phyloP scores from a whole-genome alignment of 2,888 invertebrate genomes.

The Erpobdella octoculata region DNA sequence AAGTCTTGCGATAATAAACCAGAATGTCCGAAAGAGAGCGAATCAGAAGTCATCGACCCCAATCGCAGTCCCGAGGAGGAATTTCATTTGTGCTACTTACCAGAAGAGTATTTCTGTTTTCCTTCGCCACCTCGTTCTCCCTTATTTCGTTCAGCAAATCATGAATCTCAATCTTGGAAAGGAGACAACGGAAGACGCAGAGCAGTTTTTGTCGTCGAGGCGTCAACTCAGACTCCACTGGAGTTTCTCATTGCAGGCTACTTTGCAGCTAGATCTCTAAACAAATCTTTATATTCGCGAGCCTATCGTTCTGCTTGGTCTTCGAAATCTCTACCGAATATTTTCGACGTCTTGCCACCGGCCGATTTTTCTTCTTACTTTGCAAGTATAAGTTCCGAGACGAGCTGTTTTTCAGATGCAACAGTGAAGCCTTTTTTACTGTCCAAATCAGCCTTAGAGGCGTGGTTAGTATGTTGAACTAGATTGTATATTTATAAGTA shows the following conservation, averaged over 20 bases:
- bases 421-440: too few species aligned
- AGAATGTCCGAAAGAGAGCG: background rate
- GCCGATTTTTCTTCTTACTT: background rate
- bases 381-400: too few species aligned
- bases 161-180: background rate
- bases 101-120: constrained; percentile 17
- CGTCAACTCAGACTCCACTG: constrained; percentile 7
- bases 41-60: background rate
- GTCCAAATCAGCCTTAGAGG: too few species aligned
- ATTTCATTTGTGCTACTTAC: constrained; percentile 23
- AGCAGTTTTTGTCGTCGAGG: background rate
- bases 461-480: too few species aligned
- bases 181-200: background rate
- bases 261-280: background rate
- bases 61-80: constrained; percentile 12
- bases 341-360: constrained; percentile 16
- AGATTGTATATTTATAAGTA: too few species aligned
- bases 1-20: background rate
- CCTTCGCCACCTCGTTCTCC: constrained; percentile 17
- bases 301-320: background rate
- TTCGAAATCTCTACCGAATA: constrained; percentile 18
- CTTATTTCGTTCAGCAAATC: too few species aligned
- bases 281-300: background rate
- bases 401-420: too few species aligned
- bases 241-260: constrained; percentile 20